Conservation (phyloP, 37 sponge, comb jelly and placozoan genomes). For the Oopsacas minuta region DNA sequence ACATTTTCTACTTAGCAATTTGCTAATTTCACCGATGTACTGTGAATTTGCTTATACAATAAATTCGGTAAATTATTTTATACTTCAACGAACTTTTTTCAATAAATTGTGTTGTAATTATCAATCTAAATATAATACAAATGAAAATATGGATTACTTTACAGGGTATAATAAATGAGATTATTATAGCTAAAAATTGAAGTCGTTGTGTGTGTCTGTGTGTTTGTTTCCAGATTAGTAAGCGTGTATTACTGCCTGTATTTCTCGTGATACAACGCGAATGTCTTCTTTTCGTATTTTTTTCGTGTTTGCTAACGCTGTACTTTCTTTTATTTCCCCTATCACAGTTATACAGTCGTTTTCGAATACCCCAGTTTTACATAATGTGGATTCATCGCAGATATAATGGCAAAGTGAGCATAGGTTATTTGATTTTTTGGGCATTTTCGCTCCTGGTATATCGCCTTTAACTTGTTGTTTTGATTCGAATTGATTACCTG, state of each 20-base stretch:
- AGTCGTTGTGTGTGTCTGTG: too few relatives aligned
- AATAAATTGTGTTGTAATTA: too few relatives aligned
- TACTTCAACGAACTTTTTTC: too few relatives aligned
- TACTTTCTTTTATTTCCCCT: background rate
- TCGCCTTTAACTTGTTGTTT: background rate
- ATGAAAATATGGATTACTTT: too few relatives aligned
- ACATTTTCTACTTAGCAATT: too few relatives aligned
- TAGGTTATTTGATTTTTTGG: slow-evolving; percentile 6
- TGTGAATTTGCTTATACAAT: too few relatives aligned
- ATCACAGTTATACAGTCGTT: background rate
- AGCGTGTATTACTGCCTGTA: background rate
- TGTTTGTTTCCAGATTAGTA: too few relatives aligned
- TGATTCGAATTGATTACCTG: background rate
- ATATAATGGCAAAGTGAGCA: slow-evolving; percentile 1
- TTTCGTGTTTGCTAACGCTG: background rate
- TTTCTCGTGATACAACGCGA: background rate
- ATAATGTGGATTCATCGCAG: background rate
- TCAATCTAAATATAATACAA: too few relatives aligned
- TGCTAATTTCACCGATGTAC: too few relatives aligned
- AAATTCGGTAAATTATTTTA: too few relatives aligned
- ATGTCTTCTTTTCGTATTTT: background rate
- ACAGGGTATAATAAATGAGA: too few relatives aligned
- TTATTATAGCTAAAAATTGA: too few relatives aligned
- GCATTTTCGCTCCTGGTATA: slow-evolving; percentile 8
- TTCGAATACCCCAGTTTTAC: background rate